These are phyloP conservation scores for Pampus argenteus DNA, from an alignment of 2,797 vertebrate genomes.

Conservation along the genomic window DNA sequence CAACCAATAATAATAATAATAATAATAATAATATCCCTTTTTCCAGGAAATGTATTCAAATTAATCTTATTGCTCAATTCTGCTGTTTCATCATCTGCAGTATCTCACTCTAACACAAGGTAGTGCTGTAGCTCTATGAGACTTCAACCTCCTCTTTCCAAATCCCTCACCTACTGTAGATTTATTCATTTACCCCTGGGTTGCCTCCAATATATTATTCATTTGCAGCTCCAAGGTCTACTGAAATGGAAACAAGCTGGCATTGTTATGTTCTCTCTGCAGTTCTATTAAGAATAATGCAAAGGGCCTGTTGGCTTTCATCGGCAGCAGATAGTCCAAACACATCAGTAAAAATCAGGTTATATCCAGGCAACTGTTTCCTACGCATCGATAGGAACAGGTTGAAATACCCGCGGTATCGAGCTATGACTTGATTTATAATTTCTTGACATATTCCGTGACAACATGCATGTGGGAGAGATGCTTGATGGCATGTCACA, in stretches of 20 bases:
- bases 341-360: slow-evolving; percentile 42
- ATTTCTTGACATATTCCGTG: slow-evolving; percentile 45
- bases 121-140: slow-evolving; percentile 76
- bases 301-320: slow-evolving; percentile 57
- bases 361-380: slow-evolving; percentile 45
- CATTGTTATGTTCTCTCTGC: slow-evolving; percentile 67
- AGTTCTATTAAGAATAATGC: slow-evolving; percentile 68
- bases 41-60: slow-evolving; percentile 1
- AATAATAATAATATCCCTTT: background rate
- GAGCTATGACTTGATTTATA: slow-evolving; percentile 40
- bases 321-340: slow-evolving; percentile 41
- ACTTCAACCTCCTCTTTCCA: slow-evolving; percentile 19
- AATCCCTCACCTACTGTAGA: slow-evolving; percentile 55
- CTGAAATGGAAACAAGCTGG: slow-evolving; percentile 72
- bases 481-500: slow-evolving; percentile 48
- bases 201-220: slow-evolving; percentile 78
- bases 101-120: slow-evolving; percentile 62
- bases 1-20: background rate
- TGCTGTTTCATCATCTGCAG: slow-evolving; percentile 3
- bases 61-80: background rate
- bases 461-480: slow-evolving; percentile 56
- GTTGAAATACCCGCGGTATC: slow-evolving; percentile 32
- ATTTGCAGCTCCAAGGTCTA: slow-evolving; percentile 73
- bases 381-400: slow-evolving; percentile 32
- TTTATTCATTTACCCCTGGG: slow-evolving; percentile 78